A percentile compares a stretch with the other conserved stretches of the same genome.
These are phyloP conservation scores for Ascaphus truei DNA, from an alignment of 2,113 vertebrate species.

Conservation along the genomic window DNA sequence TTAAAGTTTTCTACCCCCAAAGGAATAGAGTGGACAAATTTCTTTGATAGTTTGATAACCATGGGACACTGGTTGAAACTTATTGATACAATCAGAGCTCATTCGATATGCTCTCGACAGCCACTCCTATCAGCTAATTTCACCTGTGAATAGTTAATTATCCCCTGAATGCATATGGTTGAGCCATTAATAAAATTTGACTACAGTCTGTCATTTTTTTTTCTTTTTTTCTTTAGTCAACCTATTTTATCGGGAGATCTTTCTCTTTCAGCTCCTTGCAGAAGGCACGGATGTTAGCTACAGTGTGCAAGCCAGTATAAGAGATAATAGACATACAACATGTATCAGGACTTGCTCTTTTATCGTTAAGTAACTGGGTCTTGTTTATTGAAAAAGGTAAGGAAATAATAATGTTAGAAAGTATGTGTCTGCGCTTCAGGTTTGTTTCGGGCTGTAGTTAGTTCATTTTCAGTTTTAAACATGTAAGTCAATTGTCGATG, in stretches of 20 bases:
- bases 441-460: too few species aligned
- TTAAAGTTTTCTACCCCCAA: conserved; percentile 78
- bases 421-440: too few species aligned
- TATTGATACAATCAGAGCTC: conserved; percentile 84
- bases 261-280: conserved; percentile 25
- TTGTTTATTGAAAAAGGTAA: not conserved
- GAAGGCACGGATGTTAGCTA: conserved; percentile 55
- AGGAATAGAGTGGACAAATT: conserved; percentile 88
- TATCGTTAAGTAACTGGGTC: not conserved
- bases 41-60: conserved; percentile 97
- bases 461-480: too few species aligned
- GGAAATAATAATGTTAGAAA: too few species aligned
- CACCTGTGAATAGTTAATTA: conserved; percentile 99
- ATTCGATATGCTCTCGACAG: conserved; percentile 80
- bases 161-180: conserved; percentile 80
- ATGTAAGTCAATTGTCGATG: too few species aligned
- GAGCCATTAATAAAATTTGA: conserved; percentile 93
- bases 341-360: not conserved
- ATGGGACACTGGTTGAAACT: conserved; percentile 78
- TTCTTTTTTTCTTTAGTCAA: conserved; percentile 63
- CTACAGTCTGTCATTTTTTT: conserved; percentile 72
- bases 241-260: conserved; percentile 64
- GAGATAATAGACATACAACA: not conserved
- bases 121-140: conserved; percentile 91
- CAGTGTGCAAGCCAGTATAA: not conserved